Conservation (phyloP, 2,113 vertebrate genomes). For the Dipodomys ordii region DNA sequence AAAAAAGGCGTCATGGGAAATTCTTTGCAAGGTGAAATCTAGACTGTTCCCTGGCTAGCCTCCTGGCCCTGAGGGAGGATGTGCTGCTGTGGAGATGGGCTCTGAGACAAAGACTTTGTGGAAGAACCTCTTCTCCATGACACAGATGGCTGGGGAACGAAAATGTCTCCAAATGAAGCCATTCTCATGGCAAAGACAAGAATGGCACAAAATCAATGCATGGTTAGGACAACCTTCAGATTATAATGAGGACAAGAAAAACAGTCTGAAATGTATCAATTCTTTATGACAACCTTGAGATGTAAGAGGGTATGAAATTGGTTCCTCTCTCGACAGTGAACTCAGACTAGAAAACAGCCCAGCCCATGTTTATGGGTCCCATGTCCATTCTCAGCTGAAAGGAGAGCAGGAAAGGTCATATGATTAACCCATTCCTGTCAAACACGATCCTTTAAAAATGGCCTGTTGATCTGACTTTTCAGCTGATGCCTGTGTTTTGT, state of each 20-base stretch:
- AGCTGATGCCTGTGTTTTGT: neutral
- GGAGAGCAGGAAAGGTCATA: conserved; percentile 83
- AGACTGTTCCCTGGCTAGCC: conserved; percentile 75
- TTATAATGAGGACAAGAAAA: conserved; percentile 90
- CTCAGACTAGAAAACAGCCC: conserved; percentile 84
- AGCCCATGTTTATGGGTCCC: conserved; percentile 83
- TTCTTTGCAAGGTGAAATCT: conserved; percentile 61
- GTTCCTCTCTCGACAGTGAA: conserved; percentile 84
- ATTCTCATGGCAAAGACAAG: conserved; percentile 87
- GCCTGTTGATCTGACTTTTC: neutral
- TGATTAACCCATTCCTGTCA: conserved; percentile 87
- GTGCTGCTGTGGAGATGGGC: conserved; percentile 76
- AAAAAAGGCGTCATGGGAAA: conserved; percentile 67
- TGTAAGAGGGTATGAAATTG: conserved; percentile 87
- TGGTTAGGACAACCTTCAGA: conserved; percentile 89
- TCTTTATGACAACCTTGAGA: conserved; percentile 89
- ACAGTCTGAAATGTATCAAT: conserved; percentile 90
- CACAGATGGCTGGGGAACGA: conserved; percentile 82
- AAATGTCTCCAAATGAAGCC: conserved; percentile 86
- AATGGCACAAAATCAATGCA: conserved; percentile 88
- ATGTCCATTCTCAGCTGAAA: conserved; percentile 46
- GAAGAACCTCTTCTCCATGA: conserved; percentile 82
- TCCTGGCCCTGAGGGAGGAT: conserved; percentile 72
- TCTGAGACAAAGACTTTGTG: conserved; percentile 67
- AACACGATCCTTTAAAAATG: conserved; percentile 73